Conservation (phyloP, 2,113 vertebrate species). For the Grus americana region DNA sequence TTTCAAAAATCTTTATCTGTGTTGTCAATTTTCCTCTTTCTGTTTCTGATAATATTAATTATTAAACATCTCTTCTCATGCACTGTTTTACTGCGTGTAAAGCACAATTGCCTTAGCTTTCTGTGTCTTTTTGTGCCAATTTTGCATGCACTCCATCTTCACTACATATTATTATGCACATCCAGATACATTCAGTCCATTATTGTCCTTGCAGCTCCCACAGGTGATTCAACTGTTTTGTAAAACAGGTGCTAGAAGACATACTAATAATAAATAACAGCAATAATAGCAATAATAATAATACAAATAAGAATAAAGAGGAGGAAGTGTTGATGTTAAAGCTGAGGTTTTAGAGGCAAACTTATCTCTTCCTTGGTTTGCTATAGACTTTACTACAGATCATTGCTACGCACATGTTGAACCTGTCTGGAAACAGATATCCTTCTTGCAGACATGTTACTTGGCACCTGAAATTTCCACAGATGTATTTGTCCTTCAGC, state of each 20-base stretch:
- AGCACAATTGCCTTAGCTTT: not conserved
- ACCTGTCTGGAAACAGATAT: not conserved
- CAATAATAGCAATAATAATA: not conserved
- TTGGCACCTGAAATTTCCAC: not conserved
- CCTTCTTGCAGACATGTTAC: not conserved
- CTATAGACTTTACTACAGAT: not conserved
- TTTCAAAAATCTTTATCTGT: not conserved
- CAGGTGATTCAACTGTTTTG: not conserved
- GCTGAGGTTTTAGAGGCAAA: not conserved
- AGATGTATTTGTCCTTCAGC: not conserved
- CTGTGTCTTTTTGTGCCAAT: not conserved
- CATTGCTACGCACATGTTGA: not conserved
- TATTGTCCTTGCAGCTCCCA: not conserved
- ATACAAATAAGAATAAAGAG: not conserved
- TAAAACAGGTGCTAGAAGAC: not conserved
- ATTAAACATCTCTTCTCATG: not conserved
- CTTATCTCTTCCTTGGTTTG: not conserved
- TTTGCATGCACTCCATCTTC: not conserved
- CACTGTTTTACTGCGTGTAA: not conserved
- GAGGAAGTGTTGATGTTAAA: not conserved
- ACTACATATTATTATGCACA: not conserved
- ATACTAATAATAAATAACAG: not conserved
- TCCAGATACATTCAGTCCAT: not conserved
- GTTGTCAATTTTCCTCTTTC: not conserved
- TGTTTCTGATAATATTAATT: not conserved